These are phyloP conservation scores for Kobus ellipsiprymnus DNA, from an alignment of 2,113 vertebrate species.

Conservation along the genomic window DNA sequence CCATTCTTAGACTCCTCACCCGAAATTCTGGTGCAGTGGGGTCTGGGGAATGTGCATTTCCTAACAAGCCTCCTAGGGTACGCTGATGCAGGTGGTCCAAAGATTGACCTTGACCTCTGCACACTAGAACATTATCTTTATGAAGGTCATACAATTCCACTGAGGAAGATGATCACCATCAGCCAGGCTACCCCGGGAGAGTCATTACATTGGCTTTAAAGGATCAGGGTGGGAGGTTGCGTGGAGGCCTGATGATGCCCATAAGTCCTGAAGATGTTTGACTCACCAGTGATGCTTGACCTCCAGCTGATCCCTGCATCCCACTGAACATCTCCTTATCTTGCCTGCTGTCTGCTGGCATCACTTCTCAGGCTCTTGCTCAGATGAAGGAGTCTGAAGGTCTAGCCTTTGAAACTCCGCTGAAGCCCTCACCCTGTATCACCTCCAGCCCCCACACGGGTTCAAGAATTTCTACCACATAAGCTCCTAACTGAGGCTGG, in stretches of 20 bases:
- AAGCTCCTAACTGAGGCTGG: not conserved
- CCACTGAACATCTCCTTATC: not conserved
- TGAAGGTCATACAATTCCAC: not conserved
- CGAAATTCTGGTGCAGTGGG: not conserved
- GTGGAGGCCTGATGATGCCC: not conserved
- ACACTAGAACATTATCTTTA: not conserved
- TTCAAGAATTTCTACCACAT: not conserved
- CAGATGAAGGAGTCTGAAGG: not conserved
- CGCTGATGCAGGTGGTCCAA: not conserved
- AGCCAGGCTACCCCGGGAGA: not conserved
- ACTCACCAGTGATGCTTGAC: not conserved
- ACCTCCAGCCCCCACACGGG: not conserved
- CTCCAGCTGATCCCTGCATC: not conserved
- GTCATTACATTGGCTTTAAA: fast-evolving
- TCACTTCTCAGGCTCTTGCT: not conserved
- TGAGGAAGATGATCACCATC: not conserved
- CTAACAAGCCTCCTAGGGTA: not conserved
- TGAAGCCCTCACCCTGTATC: not conserved
- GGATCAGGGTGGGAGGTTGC: not conserved
- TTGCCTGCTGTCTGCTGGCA: not conserved
- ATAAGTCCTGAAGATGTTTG: not conserved
- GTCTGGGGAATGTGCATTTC: not conserved
- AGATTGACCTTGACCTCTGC: not conserved
- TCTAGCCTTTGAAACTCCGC: not conserved
- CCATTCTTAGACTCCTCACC: not conserved